Evolutionary conservation across 2,888 invertebrate genomes (phyloP).

Genomic region (Amiota minor): DNA sequence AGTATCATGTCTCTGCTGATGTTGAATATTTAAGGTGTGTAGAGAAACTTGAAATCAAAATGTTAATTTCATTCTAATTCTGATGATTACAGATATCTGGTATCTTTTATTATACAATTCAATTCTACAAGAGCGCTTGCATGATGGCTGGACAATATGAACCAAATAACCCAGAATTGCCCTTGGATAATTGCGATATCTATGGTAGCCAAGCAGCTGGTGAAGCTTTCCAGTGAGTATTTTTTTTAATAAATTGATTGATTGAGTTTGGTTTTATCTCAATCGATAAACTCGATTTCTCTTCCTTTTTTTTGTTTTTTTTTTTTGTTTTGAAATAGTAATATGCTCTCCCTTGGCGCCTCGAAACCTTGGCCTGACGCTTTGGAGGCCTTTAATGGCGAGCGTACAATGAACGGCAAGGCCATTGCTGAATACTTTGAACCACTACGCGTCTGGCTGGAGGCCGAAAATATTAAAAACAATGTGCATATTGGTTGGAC

Average conservation of each 20-base stretch:
- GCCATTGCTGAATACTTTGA: conserved; percentile 87
- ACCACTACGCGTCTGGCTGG: conserved; percentile 84
- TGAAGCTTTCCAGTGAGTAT: conserved; percentile 78
- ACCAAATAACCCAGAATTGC: conserved; percentile 78
- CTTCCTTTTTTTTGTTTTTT: neutral
- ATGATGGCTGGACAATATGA: conserved; percentile 86
- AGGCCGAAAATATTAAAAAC: conserved; percentile 81
- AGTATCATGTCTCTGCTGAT: conserved; percentile 83
- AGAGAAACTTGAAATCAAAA: neutral
- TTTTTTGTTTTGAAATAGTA: conserved; percentile 71
- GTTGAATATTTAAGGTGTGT: conserved; percentile 80
- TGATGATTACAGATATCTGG: conserved; percentile 77
- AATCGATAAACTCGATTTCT: too few relatives aligned
- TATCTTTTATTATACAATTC: conserved; percentile 87
- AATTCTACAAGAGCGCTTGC: conserved; percentile 83
- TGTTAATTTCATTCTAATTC: neutral
- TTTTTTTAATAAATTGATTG: neutral
- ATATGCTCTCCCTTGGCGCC: conserved; percentile 82
- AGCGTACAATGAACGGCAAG: conserved; percentile 82
- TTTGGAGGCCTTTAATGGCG: conserved; percentile 85
- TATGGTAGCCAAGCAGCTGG: conserved; percentile 87
- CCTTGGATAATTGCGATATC: conserved; percentile 89
- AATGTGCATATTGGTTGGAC: conserved; percentile 80
- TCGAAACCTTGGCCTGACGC: conserved; percentile 89
- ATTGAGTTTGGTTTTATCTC: neutral